Evolutionary conservation across 2,888 invertebrate genomes (phyloP).

Genomic region (Ectobius pallidus): DNA sequence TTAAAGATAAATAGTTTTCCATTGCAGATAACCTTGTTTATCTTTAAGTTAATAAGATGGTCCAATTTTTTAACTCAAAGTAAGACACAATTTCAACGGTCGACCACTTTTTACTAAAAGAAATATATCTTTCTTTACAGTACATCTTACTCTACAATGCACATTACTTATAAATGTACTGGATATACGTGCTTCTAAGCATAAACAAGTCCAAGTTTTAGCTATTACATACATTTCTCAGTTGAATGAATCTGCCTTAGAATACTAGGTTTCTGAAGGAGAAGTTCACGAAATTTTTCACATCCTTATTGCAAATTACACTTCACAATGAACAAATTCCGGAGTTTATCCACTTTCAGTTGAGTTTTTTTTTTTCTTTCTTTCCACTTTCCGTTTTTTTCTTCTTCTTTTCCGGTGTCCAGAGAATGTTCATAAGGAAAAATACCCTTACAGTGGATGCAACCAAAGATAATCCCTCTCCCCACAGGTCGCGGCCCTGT

Average conservation of each 20-base stretch:
- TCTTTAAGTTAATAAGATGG: too few species aligned
- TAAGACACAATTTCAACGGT: background rate
- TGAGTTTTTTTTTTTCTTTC: background rate
- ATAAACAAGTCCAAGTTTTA: background rate
- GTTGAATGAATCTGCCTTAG: constrained; percentile 5
- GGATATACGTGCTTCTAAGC: background rate
- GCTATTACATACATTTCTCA: constrained; percentile 3
- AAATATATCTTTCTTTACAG: background rate
- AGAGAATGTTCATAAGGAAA: background rate
- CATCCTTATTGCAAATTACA: too few species aligned
- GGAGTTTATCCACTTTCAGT: background rate
- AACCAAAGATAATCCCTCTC: too few species aligned
- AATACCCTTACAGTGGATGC: background rate
- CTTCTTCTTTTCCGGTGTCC: too few species aligned
- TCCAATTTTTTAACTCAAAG: background rate
- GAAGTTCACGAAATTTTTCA: background rate
- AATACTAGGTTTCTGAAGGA: background rate
- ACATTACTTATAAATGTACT: background rate
- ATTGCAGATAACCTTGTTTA: too few species aligned
- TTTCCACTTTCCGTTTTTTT: too few species aligned
- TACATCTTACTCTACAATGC: background rate
- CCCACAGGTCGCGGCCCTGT: too few species aligned
- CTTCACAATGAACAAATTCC: constrained; percentile 1
- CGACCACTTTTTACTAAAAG: background rate
- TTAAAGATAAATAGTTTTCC: too few species aligned